Conservation (phyloP, 2,888 invertebrate genomes). For the Habrosyne pyritoides region DNA sequence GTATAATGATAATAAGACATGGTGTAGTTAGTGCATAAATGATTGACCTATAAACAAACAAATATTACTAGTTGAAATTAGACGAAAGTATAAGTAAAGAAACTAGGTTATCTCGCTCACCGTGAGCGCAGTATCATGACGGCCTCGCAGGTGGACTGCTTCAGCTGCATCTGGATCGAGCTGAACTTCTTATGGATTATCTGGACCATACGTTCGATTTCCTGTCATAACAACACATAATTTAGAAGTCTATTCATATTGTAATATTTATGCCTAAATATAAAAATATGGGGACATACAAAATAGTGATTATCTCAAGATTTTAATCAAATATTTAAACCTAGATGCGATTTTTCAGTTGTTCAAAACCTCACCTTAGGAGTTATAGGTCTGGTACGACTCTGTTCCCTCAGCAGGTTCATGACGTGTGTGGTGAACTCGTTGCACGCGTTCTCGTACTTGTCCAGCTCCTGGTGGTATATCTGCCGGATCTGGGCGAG, state of each 20-base stretch:
- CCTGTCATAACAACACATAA: conserved; percentile 64
- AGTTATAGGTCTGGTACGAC: conserved; percentile 98
- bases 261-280: too few species aligned
- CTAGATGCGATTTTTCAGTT: too few species aligned
- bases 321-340: too few species aligned
- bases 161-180: conserved; percentile 98
- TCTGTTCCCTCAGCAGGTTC: conserved; percentile 98
- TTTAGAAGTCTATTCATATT: too few species aligned
- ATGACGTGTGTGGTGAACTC: conserved; percentile 99
- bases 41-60: too few species aligned
- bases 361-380: conserved; percentile 86
- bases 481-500: conserved; percentile 99
- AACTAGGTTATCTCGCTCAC: conserved; percentile 36
- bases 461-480: conserved; percentile 99
- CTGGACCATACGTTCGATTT: conserved; percentile 99
- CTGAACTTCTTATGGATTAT: conserved; percentile 99
- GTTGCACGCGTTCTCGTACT: conserved; percentile 99
- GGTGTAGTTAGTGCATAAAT: too few species aligned
- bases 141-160: conserved; percentile 99
- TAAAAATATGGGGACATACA: too few species aligned
- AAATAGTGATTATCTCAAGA: too few species aligned
- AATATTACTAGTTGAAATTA: too few species aligned
- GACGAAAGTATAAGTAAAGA: neutral
- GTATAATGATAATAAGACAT: too few species aligned
- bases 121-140: conserved; percentile 98